Base-by-base conservation (phyloP, 2,797 vertebrate genomes). In the Thripadectes ignobilis region DNA sequence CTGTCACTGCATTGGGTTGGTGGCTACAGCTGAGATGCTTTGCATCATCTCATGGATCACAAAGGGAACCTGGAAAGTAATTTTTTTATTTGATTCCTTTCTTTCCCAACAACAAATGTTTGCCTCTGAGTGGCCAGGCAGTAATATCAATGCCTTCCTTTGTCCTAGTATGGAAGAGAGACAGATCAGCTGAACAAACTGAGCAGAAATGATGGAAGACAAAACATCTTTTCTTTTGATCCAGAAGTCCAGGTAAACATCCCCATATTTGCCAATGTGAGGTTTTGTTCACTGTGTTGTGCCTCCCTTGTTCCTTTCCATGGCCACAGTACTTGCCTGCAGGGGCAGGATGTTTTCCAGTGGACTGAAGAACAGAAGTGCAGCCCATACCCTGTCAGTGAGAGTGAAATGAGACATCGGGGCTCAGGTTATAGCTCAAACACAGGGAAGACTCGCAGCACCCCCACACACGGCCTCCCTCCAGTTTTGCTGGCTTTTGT, bases 151-250 rank as follows among this genome's bases (percentile, higher is more conserved):
- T 94, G 76, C 75, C 59, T 94, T 92, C 80, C 88, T 96, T 88
- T 93, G 55, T 97, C 65, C 78, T 97, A 99, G 99, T 99, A 99
- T 2, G 98, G 98, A 92, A 98, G 99, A 98, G 99, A 99, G 98
- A 99, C 99, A 3, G 99, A 99, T 80, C 99, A 99, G 93, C 97
- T 99, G 90, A 99, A 99, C 97, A 99, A 99, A 97, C 98, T 99
- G 85, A 99, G 98, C 98, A 98, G 99, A 95, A 99, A 98, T 16
- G 99, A 99, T 61, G 98, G 98, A 95, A 98, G 99, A 95, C 99
- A 98, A 93, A 99, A 98, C 96, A 98, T 99, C 74, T 99, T 99
- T 96, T 98, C 98, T 71, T 98, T 99, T 11, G 99, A 99, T 92
- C 98, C 99, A 3, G 99, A 99, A 93, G 99, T 99, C 26, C 99